Evolutionary conservation across 2,797 vertebrate genomes (phyloP).

Genomic region (Distichodus sexfasciatus): DNA sequence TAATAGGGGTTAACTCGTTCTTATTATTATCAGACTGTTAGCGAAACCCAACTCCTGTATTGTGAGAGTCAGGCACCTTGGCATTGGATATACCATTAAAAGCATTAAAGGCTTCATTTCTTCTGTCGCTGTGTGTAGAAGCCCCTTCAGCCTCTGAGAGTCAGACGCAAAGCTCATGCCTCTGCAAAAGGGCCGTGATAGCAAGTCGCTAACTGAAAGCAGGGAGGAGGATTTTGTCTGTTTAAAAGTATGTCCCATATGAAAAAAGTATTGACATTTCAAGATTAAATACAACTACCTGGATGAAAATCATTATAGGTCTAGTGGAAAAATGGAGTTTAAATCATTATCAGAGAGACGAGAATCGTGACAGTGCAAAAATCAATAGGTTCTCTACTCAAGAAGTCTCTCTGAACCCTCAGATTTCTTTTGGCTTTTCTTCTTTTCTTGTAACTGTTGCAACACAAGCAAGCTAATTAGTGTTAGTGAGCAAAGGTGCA

Average conservation of each 20-base stretch:
- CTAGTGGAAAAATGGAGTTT: constrained; percentile 53
- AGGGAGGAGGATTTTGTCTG: constrained; percentile 6
- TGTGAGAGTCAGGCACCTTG: not conserved
- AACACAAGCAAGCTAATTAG: too few species aligned
- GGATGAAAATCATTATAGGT: constrained; percentile 56
- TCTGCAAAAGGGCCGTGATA: not conserved
- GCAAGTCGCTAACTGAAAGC: too few species aligned
- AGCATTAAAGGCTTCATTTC: not conserved
- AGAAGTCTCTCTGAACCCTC: not conserved
- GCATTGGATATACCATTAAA: not conserved
- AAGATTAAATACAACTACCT: constrained; percentile 64
- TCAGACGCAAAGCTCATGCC: not conserved
- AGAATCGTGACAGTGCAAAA: constrained; percentile 39
- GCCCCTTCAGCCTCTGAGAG: not conserved
- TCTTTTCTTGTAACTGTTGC: too few species aligned
- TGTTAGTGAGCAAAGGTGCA: too few species aligned
- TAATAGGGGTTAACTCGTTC: too few species aligned
- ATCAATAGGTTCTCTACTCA: constrained; percentile 59
- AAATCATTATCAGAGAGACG: constrained; percentile 61
- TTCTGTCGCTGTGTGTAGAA: not conserved
- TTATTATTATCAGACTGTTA: not conserved
- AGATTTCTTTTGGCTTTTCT: not conserved
- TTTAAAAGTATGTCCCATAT: constrained; percentile 20
- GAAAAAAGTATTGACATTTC: constrained; percentile 58
- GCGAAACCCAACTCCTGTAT: not conserved